A percentile compares a stretch with the other conserved stretches of the same genome.
phyloP scores from a whole-genome alignment of 1,140 invertebrate genomes.

The Palaemon carinicauda region DNA sequence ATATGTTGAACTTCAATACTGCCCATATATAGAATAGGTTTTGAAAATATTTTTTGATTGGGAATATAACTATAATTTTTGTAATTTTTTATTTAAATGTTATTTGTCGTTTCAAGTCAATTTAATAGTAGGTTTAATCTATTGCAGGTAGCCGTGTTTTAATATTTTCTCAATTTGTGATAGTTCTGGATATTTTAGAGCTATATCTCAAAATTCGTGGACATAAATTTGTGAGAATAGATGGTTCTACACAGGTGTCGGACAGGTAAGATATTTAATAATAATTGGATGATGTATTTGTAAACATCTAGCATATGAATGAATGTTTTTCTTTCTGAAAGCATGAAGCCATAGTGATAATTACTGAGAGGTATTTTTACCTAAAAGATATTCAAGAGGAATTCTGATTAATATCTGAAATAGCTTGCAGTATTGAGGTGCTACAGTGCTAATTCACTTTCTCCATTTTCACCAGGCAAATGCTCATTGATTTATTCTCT shows the following conservation, averaged over 20 bases:
- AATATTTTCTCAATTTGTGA: slow-evolving; percentile 70
- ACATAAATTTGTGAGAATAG: slow-evolving; percentile 66
- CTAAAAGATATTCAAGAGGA: neutral
- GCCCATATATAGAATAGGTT: too few species aligned
- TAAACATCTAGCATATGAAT: neutral
- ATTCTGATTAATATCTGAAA: too few species aligned
- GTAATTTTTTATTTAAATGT: neutral
- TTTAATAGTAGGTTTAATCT: neutral
- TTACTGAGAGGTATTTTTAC: too few species aligned
- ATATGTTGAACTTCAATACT: too few species aligned
- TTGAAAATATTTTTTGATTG: too few species aligned
- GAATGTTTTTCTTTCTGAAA: neutral
- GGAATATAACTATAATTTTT: too few species aligned
- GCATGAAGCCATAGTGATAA: neutral
- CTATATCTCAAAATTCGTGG: slow-evolving; percentile 65
- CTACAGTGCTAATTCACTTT: neutral
- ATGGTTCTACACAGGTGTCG: slow-evolving; percentile 66
- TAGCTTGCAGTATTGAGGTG: too few species aligned
- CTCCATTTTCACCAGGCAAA: slow-evolving; percentile 63
- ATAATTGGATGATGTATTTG: neutral
- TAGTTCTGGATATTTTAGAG: slow-evolving; percentile 68
- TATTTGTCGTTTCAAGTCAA: neutral
- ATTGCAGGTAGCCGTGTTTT: slow-evolving; percentile 63
- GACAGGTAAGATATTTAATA: slow-evolving; percentile 63
- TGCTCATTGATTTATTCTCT: slow-evolving; percentile 70